Conservation (phyloP, 2,888 invertebrate species). For the Drosophila emarginata region DNA sequence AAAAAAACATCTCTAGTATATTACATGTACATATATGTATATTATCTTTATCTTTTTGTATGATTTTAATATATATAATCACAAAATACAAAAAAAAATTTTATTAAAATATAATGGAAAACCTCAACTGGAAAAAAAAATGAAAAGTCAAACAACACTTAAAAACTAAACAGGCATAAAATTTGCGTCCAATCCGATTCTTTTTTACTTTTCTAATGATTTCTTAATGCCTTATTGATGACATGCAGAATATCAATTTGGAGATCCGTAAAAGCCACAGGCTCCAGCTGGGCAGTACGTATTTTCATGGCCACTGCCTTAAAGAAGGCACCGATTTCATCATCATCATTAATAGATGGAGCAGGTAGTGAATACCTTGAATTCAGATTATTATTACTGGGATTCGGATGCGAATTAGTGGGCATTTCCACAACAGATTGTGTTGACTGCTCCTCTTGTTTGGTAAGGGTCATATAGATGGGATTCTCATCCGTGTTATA, state of each 20-base stretch:
- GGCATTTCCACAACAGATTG: slow-evolving; percentile 41
- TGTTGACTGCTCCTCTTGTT: slow-evolving; percentile 42
- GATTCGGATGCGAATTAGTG: slow-evolving; percentile 55
- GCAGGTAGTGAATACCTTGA: slow-evolving; percentile 17
- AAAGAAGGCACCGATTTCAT: slow-evolving; percentile 81
- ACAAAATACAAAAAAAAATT: slow-evolving; percentile 10
- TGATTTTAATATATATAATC: not conserved
- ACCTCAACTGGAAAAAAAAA: slow-evolving; percentile 35
- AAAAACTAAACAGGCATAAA: slow-evolving; percentile 26
- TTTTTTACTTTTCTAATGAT: slow-evolving; percentile 55
- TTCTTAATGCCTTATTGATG: slow-evolving; percentile 77
- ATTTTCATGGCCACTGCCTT: slow-evolving; percentile 81
- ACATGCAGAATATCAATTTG: slow-evolving; percentile 80
- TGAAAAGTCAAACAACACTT: slow-evolving; percentile 60
- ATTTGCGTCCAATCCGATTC: not conserved
- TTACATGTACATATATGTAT: not conserved
- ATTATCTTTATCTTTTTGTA: slow-evolving; percentile 11
- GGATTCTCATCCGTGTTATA: slow-evolving; percentile 54
- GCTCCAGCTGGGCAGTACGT: slow-evolving; percentile 78
- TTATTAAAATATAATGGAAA: slow-evolving; percentile 12
- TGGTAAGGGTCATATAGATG: slow-evolving; percentile 57
- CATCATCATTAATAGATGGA: slow-evolving; percentile 59
- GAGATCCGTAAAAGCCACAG: slow-evolving; percentile 79
- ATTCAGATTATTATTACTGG: slow-evolving; percentile 26
- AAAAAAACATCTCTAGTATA: not conserved